phyloP scores from a whole-genome alignment of 2,888 invertebrate genomes.

The Melikaiella ostensackeni region DNA sequence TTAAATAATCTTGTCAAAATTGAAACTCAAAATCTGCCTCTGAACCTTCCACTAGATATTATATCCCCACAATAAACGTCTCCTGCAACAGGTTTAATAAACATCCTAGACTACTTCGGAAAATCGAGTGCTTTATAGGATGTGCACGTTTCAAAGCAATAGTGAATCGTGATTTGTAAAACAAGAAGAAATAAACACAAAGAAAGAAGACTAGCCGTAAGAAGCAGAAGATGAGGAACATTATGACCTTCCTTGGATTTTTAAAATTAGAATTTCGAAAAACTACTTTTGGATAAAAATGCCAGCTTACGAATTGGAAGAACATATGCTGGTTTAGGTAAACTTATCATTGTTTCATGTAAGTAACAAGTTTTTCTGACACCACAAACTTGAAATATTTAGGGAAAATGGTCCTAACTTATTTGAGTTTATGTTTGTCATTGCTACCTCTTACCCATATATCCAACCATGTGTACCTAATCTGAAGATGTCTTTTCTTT shows the following conservation, averaged over 20 bases:
- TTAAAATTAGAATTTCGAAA: no score
- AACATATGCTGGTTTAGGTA: neutral
- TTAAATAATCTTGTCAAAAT: no score
- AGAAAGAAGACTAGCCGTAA: constrained; percentile 42
- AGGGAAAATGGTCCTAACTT: no score
- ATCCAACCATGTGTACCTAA: no score
- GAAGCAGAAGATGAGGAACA: constrained; percentile 60
- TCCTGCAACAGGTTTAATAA: neutral
- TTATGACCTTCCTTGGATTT: constrained; percentile 77
- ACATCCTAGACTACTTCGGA: neutral
- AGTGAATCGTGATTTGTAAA: neutral
- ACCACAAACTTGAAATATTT: no score
- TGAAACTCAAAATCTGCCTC: no score
- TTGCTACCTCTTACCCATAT: no score
- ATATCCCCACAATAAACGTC: neutral
- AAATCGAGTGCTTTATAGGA: constrained; percentile 15
- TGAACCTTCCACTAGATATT: no score
- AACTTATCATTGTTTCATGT: neutral
- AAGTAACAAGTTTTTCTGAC: neutral
- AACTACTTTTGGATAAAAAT: no score
- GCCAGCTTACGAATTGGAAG: no score
- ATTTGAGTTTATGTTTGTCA: no score
- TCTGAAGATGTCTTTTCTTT: no score
- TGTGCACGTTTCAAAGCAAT: neutral
- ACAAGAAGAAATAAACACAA: constrained; percentile 25